Conservation (phyloP, 2,888 invertebrate genomes). For the Calliopum simillimum region DNA sequence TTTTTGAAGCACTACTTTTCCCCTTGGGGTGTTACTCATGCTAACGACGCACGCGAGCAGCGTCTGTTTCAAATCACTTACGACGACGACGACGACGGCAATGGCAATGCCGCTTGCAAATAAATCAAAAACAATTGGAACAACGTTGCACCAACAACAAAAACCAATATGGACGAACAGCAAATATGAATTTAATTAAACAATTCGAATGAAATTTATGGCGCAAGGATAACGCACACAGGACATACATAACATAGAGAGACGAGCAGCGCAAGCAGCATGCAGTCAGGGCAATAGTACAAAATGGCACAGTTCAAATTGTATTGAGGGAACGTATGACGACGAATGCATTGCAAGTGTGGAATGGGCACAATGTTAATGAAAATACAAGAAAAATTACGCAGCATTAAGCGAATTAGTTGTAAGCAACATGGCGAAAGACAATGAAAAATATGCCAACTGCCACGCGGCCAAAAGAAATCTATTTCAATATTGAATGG, state of each 20-base stretch:
- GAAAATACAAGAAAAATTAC: conserved; percentile 14
- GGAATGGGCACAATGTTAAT: background rate
- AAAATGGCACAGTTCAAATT: background rate
- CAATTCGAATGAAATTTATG: conserved; percentile 53
- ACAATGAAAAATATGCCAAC: background rate
- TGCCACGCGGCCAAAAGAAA: conserved; percentile 17
- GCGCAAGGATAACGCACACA: conserved; percentile 19
- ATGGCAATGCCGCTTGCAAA: conserved; percentile 32
- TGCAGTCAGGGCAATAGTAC: background rate
- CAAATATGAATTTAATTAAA: conserved; percentile 64
- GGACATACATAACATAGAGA: background rate
- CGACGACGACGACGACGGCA: conserved; percentile 20
- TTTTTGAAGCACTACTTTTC: too few species aligned
- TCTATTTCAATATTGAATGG: conserved; percentile 16
- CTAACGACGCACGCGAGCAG: background rate
- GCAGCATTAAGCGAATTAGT: conserved; percentile 16
- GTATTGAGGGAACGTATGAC: background rate
- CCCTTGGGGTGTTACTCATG: too few species aligned
- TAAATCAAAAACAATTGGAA: conserved; percentile 44
- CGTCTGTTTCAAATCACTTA: conserved; percentile 44
- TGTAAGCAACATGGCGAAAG: background rate
- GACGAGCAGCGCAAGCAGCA: background rate
- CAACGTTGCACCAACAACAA: conserved; percentile 20
- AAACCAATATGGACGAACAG: conserved; percentile 15
- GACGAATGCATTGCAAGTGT: background rate